Base-by-base conservation (phyloP, 2,888 invertebrate genomes). In the Melinopterus prodromus region DNA sequence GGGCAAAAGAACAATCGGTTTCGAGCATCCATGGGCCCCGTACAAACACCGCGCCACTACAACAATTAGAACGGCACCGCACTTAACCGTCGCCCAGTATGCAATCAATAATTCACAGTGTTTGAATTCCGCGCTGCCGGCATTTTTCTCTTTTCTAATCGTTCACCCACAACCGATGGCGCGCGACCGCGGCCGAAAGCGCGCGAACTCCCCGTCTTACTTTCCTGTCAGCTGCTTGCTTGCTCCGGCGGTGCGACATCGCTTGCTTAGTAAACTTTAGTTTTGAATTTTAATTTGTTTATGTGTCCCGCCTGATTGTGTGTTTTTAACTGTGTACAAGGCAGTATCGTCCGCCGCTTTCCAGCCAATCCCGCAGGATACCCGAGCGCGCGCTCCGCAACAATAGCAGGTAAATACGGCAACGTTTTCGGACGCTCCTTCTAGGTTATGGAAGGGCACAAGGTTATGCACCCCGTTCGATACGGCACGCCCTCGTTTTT, bases 221-320 rank as follows among this genome's bases (percentile, higher is more conserved):
- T 88, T 88, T 88, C 89, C 92, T 53, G 92, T 93, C 93, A 92
- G 92, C 92, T 92, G 93, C 92, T 92, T 92, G 92, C 92, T 89
- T 92, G 90, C 92, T 92, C 92, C 36, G 92, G 92, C 91, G 92
- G 92, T 92, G 91, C 92, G 92, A 89, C 88, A 88, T 89, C 85
- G 89, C 89, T 89, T 89, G 89, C 88, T 89, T 89, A 87, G 88
- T 89, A 89, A 87, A 88, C 87, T 89, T 89, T 89, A 88, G 87
- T 89, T 88, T 74, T 87, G 84, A 86, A 86, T 88, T 89, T 89
- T 86, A 37, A 88, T 88, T 89, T 89, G 87, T 89, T 89, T 89
- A 87, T 88, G 88, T 89, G 88, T 88, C 87, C 87, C 85, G 88
- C 88, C 72, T 87, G 87, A 87, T 85, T 86, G 87, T 88, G 88